Evolutionary conservation across 2,797 vertebrate species (phyloP).

Genomic region (Sebastes variabilis): DNA sequence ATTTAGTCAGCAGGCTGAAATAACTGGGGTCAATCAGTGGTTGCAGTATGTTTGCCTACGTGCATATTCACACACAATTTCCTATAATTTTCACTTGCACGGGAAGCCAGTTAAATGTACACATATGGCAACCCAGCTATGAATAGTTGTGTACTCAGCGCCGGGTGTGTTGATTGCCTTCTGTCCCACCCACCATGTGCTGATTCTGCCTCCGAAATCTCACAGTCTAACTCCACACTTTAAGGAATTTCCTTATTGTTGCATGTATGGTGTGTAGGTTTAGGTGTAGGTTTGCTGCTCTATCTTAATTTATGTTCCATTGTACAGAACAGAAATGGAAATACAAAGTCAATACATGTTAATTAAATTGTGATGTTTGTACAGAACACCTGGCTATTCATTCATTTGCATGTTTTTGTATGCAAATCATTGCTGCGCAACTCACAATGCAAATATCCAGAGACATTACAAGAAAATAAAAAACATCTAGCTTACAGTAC

Average conservation of each 20-base stretch:
- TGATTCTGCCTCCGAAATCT: constrained; percentile 21
- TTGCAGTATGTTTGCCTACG: constrained; percentile 43
- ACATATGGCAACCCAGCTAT: constrained; percentile 42
- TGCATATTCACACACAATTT: constrained; percentile 54
- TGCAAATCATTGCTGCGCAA: neutral
- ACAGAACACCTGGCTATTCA: neutral
- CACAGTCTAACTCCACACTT: neutral
- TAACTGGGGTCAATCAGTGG: constrained; percentile 33
- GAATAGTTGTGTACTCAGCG: neutral
- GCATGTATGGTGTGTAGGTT: constrained; percentile 3
- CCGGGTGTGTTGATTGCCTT: constrained; percentile 26
- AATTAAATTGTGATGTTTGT: neutral
- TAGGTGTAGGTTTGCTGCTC: neutral
- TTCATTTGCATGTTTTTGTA: neutral
- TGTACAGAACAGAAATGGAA: neutral
- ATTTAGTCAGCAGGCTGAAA: constrained; percentile 35
- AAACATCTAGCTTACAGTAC: constrained; percentile 10
- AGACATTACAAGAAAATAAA: constrained; percentile 5
- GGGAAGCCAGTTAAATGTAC: constrained; percentile 46
- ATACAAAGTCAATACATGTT: neutral
- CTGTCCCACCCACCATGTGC: constrained; percentile 18
- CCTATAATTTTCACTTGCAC: constrained; percentile 50
- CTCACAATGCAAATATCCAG: neutral
- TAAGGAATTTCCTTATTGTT: neutral
- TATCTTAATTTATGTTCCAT: neutral